Percentiles rank a stretch among this genome's conserved stretches.
phyloP scores from a whole-genome alignment of 2,888 invertebrate species.

The Idaea straminata region DNA sequence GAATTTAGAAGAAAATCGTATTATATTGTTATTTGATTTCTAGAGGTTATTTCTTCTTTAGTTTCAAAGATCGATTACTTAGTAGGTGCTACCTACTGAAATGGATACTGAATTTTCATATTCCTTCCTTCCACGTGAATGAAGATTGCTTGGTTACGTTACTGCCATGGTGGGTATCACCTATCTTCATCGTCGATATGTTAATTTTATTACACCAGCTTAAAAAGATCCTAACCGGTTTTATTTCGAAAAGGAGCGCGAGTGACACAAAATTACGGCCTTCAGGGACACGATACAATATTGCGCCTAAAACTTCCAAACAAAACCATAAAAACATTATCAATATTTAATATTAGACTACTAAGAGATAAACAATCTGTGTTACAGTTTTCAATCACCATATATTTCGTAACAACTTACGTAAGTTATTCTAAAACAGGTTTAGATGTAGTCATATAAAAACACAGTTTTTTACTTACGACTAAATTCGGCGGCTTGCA shows the following conservation, averaged over 20 bases:
- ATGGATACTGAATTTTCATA: not conserved
- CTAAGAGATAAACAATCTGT: conserved; percentile 19
- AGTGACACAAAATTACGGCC: conserved; percentile 69
- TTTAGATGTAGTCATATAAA: conserved; percentile 36
- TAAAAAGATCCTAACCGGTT: conserved; percentile 73
- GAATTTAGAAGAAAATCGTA: not conserved
- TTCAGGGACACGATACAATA: conserved; percentile 41
- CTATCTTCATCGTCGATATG: conserved; percentile 68
- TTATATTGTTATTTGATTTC: not conserved
- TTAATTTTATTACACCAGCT: conserved; percentile 75
- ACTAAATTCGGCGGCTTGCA: conserved; percentile 45
- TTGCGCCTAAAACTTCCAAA: conserved; percentile 44
- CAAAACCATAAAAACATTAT: conserved; percentile 37
- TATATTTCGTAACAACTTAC: conserved; percentile 41
- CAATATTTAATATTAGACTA: conserved; percentile 26
- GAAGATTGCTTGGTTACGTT: not conserved
- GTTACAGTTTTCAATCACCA: conserved; percentile 38
- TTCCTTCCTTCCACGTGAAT: too few relatives aligned
- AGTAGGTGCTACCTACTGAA: not conserved
- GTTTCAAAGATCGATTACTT: not conserved
- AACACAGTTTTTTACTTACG: conserved; percentile 54
- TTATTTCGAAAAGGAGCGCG: conserved; percentile 70
- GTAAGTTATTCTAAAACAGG: conserved; percentile 36
- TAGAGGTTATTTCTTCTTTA: not conserved
- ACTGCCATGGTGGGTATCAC: conserved; percentile 21